Evolutionary conservation across 2,888 invertebrate species (phyloP).

Genomic region (Tricholauxania praeusta): DNA sequence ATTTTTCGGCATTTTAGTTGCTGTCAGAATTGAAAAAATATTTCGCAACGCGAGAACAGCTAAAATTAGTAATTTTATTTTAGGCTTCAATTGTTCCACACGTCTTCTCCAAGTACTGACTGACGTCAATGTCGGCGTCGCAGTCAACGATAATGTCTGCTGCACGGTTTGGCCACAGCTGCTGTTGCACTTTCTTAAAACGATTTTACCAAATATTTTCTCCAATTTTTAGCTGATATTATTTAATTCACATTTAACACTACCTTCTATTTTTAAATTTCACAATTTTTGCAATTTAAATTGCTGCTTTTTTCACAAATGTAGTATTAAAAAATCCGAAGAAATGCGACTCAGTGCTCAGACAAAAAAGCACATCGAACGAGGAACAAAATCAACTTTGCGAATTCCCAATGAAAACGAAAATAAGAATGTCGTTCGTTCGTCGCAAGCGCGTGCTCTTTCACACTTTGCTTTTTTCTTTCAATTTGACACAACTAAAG

Average conservation of each 20-base stretch:
- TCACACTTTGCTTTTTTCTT: no score
- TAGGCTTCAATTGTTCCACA: constrained; percentile 17
- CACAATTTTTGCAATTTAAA: constrained; percentile 6
- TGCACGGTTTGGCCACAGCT: not conserved
- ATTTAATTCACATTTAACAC: not conserved
- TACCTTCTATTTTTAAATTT: constrained; percentile 9
- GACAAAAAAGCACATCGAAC: constrained; percentile 9
- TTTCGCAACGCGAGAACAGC: not conserved
- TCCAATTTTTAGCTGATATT: not conserved
- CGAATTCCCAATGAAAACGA: constrained; percentile 34
- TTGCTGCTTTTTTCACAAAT: constrained; percentile 3
- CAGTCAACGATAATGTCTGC: constrained; percentile 20
- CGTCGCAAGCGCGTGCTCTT: no score
- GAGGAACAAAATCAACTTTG: constrained; percentile 18
- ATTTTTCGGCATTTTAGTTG: not conserved
- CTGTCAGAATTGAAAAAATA: not conserved
- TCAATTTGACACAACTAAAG: no score
- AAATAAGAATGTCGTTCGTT: constrained; percentile 4
- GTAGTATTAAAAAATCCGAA: not conserved
- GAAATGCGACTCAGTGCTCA: constrained; percentile 8
- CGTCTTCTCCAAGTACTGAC: not conserved
- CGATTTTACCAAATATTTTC: not conserved
- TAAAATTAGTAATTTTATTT: not conserved
- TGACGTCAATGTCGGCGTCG: not conserved
- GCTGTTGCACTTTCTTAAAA: constrained; percentile 1